Percentiles rank a stretch among this genome's conserved stretches.
These are phyloP conservation scores for Drosophila sturtevanti DNA, from an alignment of 1,140 invertebrate species.

Conservation along the genomic window DNA sequence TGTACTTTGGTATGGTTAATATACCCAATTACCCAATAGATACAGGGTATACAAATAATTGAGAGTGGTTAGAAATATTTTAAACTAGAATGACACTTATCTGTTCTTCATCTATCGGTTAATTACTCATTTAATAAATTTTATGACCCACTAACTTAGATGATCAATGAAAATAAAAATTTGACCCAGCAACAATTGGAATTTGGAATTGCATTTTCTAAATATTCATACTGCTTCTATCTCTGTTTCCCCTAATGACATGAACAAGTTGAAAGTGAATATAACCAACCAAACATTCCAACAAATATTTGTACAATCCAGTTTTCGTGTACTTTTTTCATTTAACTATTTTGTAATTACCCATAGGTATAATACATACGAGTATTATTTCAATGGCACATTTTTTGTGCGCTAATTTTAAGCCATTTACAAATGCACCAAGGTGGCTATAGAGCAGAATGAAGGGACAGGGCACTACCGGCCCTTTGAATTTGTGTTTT, in stretches of 20 bases:
- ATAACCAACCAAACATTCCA: conserved; percentile 41
- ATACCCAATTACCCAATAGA: too few species aligned
- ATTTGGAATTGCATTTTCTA: conserved; percentile 10
- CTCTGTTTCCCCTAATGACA: neutral
- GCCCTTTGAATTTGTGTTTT: conserved; percentile 13
- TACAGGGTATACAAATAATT: too few species aligned
- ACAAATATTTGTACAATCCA: conserved; percentile 52
- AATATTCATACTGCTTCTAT: neutral
- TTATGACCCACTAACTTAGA: neutral
- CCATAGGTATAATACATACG: conserved; percentile 66
- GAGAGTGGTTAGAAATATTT: too few species aligned
- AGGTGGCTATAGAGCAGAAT: neutral
- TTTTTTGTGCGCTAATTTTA: conserved; percentile 47
- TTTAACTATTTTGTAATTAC: conserved; percentile 78
- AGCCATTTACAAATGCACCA: conserved; percentile 46
- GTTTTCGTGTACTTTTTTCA: conserved; percentile 39
- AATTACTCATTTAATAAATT: conserved; percentile 24
- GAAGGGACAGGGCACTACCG: neutral
- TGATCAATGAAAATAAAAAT: neutral
- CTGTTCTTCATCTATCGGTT: too few species aligned
- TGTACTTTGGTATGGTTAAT: too few species aligned
- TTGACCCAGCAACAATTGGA: neutral
- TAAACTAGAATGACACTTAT: too few species aligned
- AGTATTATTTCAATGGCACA: conserved; percentile 70
- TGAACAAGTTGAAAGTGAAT: conserved; percentile 40